Conservation (phyloP, 2,797 vertebrate species). For the Acomys russatus region DNA sequence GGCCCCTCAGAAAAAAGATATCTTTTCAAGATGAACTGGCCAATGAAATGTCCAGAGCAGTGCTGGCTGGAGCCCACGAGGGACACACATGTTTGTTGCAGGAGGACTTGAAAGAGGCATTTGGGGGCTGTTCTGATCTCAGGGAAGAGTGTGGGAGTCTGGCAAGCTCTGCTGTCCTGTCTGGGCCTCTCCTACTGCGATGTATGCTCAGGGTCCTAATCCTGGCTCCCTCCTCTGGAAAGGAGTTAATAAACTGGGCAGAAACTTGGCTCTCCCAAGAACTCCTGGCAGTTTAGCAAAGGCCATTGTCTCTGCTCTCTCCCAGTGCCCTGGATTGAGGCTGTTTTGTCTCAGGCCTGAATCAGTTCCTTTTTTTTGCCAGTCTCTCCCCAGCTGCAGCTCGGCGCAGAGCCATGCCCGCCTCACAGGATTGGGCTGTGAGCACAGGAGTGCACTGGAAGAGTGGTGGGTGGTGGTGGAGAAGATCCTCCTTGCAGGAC, state of each 20-base stretch:
- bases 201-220: neutral
- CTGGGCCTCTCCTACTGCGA: neutral
- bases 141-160: neutral
- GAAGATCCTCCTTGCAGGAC: neutral
- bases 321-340: constrained; percentile 56
- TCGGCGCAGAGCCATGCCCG: constrained; percentile 49
- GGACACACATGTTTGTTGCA: neutral
- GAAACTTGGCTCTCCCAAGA: constrained; percentile 64
- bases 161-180: neutral
- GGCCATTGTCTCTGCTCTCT: constrained; percentile 65
- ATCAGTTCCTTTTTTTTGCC: constrained; percentile 57
- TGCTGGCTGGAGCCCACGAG: neutral
- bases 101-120: neutral
- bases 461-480: neutral
- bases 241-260: constrained; percentile 79
- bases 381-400: constrained; percentile 63
- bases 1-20: neutral
- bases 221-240: constrained; percentile 51
- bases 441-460: neutral
- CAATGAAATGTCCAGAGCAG: neutral
- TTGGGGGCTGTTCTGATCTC: neutral
- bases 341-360: constrained; percentile 62
- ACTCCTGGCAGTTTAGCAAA: constrained; percentile 66
- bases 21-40: neutral
- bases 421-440: neutral